Evolutionary conservation across 2,888 invertebrate genomes (phyloP), one percentile per base, ranked within the genome.

Genomic region (Cetonia aurata): DNA sequence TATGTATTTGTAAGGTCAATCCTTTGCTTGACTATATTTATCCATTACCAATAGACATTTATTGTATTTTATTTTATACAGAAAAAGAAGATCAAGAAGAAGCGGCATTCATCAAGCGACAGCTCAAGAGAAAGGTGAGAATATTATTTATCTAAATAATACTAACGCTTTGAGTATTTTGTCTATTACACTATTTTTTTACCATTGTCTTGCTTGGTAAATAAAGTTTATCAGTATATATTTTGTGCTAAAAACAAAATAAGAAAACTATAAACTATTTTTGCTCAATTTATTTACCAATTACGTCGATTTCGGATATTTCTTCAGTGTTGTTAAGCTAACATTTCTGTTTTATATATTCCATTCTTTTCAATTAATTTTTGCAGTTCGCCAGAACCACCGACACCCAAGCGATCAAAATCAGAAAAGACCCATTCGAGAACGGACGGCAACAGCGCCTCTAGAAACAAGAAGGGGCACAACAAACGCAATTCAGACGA

Each of bases 41-140:
- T 0, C 17, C 13, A 44, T 44, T 6, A 44, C 44, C 25, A 25
- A 25, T 25, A 25, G 4, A 42, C 60, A 50, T 59, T 53, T 37
- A 44, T 42, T 66, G 19, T 53, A 48, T 67, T 71, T 44, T 42
- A 25, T 44, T 67, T 55, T 59, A 68, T 33, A 84, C 86, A 90
- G 88, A 89, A 88, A 84, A 89, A 88, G 82, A 85, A 86, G 74
- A 77, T 78, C 67, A 89, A 88, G 83, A 89, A 88, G 85, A 88
- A 87, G 80, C 86, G 86, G 74, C 86, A 86, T 73, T 86, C 86
- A 69, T 84, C 86, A 50, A 86, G 87, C 59, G 88, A 87, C 69
- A 87, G 87, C 79, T 87, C 88, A 25, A 84, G 87, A 76, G 87
- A 88, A 74, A 88, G 87, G 89, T 89, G 80, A 80, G 79, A 25